phyloP scores from a whole-genome alignment of 2,797 vertebrate genomes.

The Smutsia temminckii region DNA sequence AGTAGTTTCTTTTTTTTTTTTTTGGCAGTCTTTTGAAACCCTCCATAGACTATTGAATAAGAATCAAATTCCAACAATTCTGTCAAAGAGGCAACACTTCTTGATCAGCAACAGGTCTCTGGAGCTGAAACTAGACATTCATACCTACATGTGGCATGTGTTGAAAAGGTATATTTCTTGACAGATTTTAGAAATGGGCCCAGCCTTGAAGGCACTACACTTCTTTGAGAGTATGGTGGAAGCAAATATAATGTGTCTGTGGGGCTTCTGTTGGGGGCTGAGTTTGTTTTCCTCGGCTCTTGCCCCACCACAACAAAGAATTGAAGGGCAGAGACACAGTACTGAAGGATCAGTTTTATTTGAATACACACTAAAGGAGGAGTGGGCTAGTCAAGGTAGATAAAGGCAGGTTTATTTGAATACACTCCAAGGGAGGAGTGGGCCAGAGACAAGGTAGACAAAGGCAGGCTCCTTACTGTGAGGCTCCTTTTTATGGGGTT shows the following conservation, averaged over 20 bases:
- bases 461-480: too few relatives aligned
- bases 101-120: neutral
- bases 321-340: too few relatives aligned
- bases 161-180: neutral
- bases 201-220: neutral
- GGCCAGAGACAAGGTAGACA: too few relatives aligned
- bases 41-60: neutral
- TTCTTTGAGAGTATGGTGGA: neutral
- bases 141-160: neutral
- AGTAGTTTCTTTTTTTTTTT: neutral
- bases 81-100: neutral
- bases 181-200: neutral
- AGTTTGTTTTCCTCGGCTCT: too few relatives aligned
- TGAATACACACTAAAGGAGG: too few relatives aligned
- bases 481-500: too few relatives aligned
- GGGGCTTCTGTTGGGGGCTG: neutral
- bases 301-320: too few relatives aligned
- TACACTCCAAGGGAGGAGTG: too few relatives aligned
- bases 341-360: too few relatives aligned
- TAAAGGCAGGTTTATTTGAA: too few relatives aligned
- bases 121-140: neutral
- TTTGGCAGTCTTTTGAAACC: neutral
- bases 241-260: neutral
- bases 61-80: neutral
- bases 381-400: too few relatives aligned